These are phyloP conservation scores for Apolygus lucorum DNA, from an alignment of 1,140 invertebrate species.

Conservation along the genomic window DNA sequence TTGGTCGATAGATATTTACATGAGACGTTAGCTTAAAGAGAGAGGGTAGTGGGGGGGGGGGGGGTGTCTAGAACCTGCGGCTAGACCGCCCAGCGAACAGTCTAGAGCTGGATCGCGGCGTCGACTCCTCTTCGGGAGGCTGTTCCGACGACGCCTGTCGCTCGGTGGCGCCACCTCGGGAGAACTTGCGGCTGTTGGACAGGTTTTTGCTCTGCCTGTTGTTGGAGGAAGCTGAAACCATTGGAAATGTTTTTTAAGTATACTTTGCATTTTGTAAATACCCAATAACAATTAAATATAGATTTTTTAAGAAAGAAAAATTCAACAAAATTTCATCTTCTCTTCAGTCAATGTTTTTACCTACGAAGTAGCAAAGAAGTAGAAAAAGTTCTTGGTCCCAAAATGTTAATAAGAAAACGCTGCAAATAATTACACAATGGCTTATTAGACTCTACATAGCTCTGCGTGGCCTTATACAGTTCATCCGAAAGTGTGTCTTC, in stretches of 20 bases:
- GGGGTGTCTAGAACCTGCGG: no score
- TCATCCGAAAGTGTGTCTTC: no score
- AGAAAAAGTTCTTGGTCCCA: background rate
- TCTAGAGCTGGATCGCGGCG: slow-evolving; percentile 3
- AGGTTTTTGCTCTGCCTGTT: background rate
- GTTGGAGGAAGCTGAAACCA: background rate
- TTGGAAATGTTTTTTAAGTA: background rate
- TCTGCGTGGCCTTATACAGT: no score
- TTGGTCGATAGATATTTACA: no score
- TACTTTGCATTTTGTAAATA: background rate
- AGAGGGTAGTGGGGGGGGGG: no score
- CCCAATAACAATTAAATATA: background rate
- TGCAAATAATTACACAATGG: no score
- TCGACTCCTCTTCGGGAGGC: background rate
- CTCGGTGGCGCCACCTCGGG: background rate
- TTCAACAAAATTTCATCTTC: background rate
- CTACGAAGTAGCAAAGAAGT: background rate
- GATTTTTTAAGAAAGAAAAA: background rate
- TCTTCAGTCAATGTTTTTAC: background rate
- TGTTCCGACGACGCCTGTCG: background rate
- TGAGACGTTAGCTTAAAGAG: no score
- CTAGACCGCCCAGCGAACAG: slow-evolving; percentile 17
- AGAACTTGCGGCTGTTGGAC: slow-evolving; percentile 1
- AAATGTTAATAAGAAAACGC: no score
- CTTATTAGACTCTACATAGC: no score